Base-by-base conservation (phyloP, 2,888 invertebrate genomes). In the Lasioglossum lativentre region DNA sequence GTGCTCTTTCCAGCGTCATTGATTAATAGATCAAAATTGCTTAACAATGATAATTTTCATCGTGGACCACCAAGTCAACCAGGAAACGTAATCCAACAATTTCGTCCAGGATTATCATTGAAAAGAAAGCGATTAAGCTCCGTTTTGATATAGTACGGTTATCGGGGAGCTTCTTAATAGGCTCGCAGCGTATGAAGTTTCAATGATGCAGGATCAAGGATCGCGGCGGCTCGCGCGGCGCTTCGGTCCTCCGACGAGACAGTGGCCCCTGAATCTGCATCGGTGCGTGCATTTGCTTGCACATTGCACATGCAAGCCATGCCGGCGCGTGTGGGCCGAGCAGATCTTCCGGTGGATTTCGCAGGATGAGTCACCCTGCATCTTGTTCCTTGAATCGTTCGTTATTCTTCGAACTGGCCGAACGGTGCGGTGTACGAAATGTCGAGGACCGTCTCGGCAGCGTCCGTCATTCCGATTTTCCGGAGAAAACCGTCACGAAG, bases 271-370 rank as follows among this genome's bases (percentile, higher is more conserved):
- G 72, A 73, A 68, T 47, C 66, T 34, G 38, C 76, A 76, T 77
- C 82, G 34, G 76, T 74, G 78, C 72, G 83, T 83, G 83, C 75
- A 83, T 85, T 83, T 85, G 78, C 78, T 52, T n/a, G 52, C 52
- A 10, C 52, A n/a, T 78, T 79, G 85, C 83, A 79, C 75, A 83
- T 75, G 85, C 85, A 23, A 79, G 59, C 45, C 45, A 14, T 42
- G 83, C 63, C 83, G 70, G 83, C 83, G 78, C 79, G 85, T 85
- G 85, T 85, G 85, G 85, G 85, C 78, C 80, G 85, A 78, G 81
- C 80, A 73, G 85, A 85, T 80, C 86, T 86, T 86, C 85, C 84
- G 85, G 80, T 66, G 84, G 80, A 85, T 84, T 80, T 80, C 66
- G 80, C 85, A n/a, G 66, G 86, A 74, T 86, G 86, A 86, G 80